phyloP scores from a whole-genome alignment of 2,797 vertebrate species.

The Lagothrix lagotricha region DNA sequence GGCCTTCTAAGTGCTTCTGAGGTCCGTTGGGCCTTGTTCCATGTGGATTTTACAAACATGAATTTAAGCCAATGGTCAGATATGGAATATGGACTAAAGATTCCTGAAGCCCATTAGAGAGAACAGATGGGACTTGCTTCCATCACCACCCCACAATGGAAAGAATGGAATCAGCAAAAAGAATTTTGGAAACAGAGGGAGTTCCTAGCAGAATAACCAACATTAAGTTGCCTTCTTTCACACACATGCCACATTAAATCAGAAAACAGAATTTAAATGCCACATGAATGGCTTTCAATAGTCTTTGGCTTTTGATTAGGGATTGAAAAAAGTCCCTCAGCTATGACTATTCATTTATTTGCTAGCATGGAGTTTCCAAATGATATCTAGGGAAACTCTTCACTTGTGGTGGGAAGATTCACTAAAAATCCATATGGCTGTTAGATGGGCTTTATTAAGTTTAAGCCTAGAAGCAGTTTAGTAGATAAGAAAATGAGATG shows the following conservation, averaged over 20 bases:
- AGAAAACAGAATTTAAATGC: slow-evolving; percentile 38
- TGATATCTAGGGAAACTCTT: background rate
- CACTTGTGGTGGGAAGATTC: background rate
- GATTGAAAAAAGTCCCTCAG: background rate
- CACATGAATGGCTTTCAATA: background rate
- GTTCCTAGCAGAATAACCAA: background rate
- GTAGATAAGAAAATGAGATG: background rate
- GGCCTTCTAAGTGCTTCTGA: background rate
- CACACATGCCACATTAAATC: background rate
- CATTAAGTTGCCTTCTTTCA: background rate
- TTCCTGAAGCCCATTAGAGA: background rate
- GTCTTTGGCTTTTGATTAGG: slow-evolving; percentile 24
- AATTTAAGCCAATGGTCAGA: slow-evolving; percentile 45
- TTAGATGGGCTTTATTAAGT: background rate
- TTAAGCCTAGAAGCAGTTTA: background rate
- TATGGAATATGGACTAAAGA: background rate
- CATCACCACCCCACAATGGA: background rate
- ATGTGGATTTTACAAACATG: slow-evolving; percentile 40
- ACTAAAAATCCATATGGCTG: background rate
- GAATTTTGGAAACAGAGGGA: background rate
- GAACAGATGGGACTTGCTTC: slow-evolving; percentile 1
- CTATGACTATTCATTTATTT: background rate
- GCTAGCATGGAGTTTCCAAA: background rate
- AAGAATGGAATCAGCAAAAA: background rate
- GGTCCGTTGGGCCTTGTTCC: background rate